These are phyloP conservation scores for Drosophila sp. DNA, from an alignment of 1,140 invertebrate species.

Conservation along the genomic window DNA sequence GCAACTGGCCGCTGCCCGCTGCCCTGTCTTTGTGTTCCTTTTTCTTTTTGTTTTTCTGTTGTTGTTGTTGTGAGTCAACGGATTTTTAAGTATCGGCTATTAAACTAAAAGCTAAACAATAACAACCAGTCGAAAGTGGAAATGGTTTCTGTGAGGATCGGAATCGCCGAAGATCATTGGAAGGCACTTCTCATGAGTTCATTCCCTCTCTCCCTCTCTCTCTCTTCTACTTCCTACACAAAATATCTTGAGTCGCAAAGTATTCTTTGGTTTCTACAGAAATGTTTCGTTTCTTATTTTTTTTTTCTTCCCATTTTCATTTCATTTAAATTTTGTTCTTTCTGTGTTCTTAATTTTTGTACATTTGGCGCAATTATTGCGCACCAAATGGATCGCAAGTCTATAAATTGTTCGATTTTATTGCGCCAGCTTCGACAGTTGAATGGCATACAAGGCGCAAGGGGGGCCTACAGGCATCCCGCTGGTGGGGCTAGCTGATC, in stretches of 20 bases:
- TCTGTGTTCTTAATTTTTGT: slow-evolving; percentile 67
- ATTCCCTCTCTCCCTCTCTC: too few relatives aligned
- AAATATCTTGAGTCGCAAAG: background rate
- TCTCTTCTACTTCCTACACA: slow-evolving; percentile 17
- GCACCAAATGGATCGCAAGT: slow-evolving; percentile 78
- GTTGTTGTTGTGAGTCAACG: slow-evolving; percentile 60
- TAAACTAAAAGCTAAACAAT: slow-evolving; percentile 77
- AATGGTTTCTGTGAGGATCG: slow-evolving; percentile 48
- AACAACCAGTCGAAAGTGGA: slow-evolving; percentile 51
- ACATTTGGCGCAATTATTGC: slow-evolving; percentile 80
- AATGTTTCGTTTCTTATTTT: slow-evolving; percentile 16
- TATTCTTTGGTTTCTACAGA: slow-evolving; percentile 28
- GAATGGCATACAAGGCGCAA: slow-evolving; percentile 61
- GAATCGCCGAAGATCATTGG: slow-evolving; percentile 19
- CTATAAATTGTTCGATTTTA: slow-evolving; percentile 82
- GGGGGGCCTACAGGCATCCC: slow-evolving; percentile 1
- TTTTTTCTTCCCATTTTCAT: slow-evolving; percentile 19
- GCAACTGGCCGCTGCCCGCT: background rate
- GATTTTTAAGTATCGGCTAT: slow-evolving; percentile 74
- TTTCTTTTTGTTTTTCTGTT: too few relatives aligned
- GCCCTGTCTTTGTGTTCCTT: background rate
- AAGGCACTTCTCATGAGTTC: slow-evolving; percentile 11
- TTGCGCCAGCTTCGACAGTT: slow-evolving; percentile 80
- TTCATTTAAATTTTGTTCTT: slow-evolving; percentile 1
- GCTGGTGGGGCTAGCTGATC: background rate